A percentile compares a stretch with the other conserved stretches of the same genome.
These are phyloP conservation scores for Anguilla japonica DNA, from an alignment of 2,113 vertebrate genomes.

Conservation along the genomic window DNA sequence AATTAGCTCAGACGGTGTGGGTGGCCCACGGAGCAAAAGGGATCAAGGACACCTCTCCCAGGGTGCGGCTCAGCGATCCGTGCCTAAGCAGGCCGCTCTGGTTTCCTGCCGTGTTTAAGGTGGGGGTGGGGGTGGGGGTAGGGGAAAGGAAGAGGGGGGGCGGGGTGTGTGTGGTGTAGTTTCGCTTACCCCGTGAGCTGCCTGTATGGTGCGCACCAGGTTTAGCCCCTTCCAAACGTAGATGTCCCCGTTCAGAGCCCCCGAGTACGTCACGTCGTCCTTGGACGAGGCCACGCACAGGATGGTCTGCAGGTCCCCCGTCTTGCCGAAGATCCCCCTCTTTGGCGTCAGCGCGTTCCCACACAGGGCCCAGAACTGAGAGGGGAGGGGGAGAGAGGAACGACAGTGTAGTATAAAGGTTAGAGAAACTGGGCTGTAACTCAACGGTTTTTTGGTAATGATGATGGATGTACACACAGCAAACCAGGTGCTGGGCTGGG, in stretches of 20 bases:
- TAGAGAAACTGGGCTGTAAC: no score
- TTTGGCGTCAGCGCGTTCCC: conserved; percentile 92
- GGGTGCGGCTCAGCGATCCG: background rate
- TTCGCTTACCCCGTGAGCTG: conserved; percentile 88
- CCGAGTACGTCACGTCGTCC: conserved; percentile 92
- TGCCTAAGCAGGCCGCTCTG: background rate
- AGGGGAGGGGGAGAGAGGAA: conserved; percentile 27
- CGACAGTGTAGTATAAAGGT: no score
- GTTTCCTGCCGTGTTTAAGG: background rate
- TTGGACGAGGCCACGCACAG: conserved; percentile 89
- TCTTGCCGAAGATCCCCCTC: conserved; percentile 93
- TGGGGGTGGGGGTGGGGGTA: background rate
- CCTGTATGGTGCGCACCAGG: conserved; percentile 85
- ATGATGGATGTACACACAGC: no score
- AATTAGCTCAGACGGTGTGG: background rate
- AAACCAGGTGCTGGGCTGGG: no score
- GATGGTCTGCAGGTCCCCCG: conserved; percentile 95
- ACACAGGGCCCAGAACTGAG: conserved; percentile 92
- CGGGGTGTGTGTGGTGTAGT: background rate
- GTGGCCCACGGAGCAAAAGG: background rate
- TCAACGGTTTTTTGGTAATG: no score
- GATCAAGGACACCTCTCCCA: background rate
- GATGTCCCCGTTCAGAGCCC: conserved; percentile 93
- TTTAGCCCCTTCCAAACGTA: conserved; percentile 92
- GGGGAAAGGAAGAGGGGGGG: no score